Conservation (phyloP, 2,888 invertebrate species). For the Agrotis puta region DNA sequence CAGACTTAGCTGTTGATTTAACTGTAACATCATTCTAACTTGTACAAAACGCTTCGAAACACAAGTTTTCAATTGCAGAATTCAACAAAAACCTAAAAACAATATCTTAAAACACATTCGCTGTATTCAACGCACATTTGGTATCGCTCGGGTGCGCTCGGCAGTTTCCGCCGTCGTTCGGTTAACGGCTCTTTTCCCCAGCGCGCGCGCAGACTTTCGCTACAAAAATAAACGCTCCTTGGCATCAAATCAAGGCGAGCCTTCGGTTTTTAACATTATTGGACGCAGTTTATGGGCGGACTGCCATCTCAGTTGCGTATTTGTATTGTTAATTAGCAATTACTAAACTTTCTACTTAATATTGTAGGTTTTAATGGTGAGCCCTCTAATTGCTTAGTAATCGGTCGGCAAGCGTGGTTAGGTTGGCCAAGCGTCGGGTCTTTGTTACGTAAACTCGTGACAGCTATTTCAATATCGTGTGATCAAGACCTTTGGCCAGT, state of each 20-base stretch:
- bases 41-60: conserved; percentile 42
- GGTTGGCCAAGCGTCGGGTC: conserved; percentile 30
- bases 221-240: conserved; percentile 90
- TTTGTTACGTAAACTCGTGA: conserved; percentile 49
- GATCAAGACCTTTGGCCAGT: conserved; percentile 41
- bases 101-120: conserved; percentile 68
- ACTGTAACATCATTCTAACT: conserved; percentile 64
- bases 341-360: conserved; percentile 60
- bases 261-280: conserved; percentile 86
- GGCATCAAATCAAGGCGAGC: conserved; percentile 89
- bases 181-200: conserved; percentile 88
- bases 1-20: conserved; percentile 49
- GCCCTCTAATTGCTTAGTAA: conserved; percentile 56
- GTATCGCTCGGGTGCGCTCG: conserved; percentile 80
- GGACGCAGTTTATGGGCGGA: conserved; percentile 84
- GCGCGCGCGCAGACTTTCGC: conserved; percentile 84
- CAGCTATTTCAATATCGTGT: conserved; percentile 51
- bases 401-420: conserved; percentile 35
- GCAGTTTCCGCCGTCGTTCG: conserved; percentile 81
- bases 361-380: conserved; percentile 35
- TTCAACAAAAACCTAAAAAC: conserved; percentile 33
- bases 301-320: conserved; percentile 61
- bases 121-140: conserved; percentile 74
- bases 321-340: conserved; percentile 52
- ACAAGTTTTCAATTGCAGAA: conserved; percentile 20